phyloP scores from a whole-genome alignment of 2,888 invertebrate species.

The Lumbricus terrestris region DNA sequence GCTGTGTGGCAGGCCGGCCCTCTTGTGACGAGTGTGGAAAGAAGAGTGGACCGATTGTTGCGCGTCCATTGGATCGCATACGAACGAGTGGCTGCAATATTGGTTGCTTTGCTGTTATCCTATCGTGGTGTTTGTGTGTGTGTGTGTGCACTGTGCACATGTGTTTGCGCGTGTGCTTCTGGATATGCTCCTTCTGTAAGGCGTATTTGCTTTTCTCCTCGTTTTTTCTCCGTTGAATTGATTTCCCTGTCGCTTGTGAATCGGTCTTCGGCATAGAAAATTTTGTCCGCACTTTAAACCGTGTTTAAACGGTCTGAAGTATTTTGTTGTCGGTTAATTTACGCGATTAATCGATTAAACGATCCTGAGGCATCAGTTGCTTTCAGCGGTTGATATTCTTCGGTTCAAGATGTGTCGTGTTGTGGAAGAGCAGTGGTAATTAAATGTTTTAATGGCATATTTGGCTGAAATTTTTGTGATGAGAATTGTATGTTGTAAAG shows the following conservation, averaged over 20 bases:
- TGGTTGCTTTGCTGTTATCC: background rate
- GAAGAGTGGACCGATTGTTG: conserved; percentile 3
- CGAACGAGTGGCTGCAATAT: background rate
- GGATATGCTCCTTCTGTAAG: background rate
- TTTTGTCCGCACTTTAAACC: background rate
- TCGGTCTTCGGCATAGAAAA: background rate
- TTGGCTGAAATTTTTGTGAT: background rate
- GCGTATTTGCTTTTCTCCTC: background rate
- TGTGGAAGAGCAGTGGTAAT: background rate
- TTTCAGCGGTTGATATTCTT: background rate
- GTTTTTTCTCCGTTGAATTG: background rate
- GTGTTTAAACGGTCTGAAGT: too few relatives aligned
- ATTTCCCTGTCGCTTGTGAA: background rate
- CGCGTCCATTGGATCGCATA: background rate
- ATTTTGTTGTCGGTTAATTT: too few relatives aligned
- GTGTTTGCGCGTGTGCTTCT: background rate
- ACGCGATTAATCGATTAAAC: too few relatives aligned
- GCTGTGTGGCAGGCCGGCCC: background rate
- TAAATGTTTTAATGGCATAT: background rate
- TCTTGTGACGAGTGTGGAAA: background rate
- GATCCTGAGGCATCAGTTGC: too few relatives aligned
- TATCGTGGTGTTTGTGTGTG: background rate
- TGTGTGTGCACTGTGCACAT: too few relatives aligned
- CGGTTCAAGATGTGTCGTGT: background rate
- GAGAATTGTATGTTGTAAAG: background rate